Evolutionary conservation across 2,888 invertebrate species (phyloP).

Genomic region (Sycophila texana): DNA sequence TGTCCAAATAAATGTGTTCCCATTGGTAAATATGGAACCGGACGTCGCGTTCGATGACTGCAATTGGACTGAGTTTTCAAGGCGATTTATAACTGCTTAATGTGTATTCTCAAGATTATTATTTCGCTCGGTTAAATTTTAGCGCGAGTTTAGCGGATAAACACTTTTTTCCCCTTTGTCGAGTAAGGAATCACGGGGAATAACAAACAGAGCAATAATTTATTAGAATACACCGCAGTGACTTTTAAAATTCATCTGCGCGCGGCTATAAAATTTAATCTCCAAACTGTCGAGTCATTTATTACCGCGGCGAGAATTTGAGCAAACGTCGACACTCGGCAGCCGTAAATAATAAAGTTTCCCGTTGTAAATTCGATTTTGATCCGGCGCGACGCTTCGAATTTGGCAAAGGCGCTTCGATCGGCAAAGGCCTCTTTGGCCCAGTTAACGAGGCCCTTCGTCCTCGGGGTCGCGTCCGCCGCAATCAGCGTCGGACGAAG

Average conservation of each 20-base stretch:
- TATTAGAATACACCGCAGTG: neutral
- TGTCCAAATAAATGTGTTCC: constrained; percentile 16
- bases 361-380: too few relatives aligned
- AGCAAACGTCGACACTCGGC: too few relatives aligned
- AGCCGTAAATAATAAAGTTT: too few relatives aligned
- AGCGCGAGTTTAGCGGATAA: too few relatives aligned
- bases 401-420: neutral
- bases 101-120: neutral
- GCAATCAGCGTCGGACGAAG: neutral
- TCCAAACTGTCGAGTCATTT: too few relatives aligned
- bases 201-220: too few relatives aligned
- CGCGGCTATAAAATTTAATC: too few relatives aligned
- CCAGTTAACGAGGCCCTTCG: constrained; percentile 31
- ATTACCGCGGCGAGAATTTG: too few relatives aligned
- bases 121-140: neutral
- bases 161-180: too few relatives aligned
- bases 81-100: neutral
- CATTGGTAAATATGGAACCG: neutral
- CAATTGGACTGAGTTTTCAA: neutral
- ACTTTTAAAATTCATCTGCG: too few relatives aligned
- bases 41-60: neutral
- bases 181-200: too few relatives aligned
- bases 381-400: too few relatives aligned
- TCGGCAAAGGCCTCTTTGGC: neutral
- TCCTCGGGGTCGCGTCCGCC: neutral